A percentile compares a stretch with the other conserved stretches of the same genome.
phyloP scores from a whole-genome alignment of 2,797 vertebrate genomes.

The Cryptoblepharus egeriae region DNA sequence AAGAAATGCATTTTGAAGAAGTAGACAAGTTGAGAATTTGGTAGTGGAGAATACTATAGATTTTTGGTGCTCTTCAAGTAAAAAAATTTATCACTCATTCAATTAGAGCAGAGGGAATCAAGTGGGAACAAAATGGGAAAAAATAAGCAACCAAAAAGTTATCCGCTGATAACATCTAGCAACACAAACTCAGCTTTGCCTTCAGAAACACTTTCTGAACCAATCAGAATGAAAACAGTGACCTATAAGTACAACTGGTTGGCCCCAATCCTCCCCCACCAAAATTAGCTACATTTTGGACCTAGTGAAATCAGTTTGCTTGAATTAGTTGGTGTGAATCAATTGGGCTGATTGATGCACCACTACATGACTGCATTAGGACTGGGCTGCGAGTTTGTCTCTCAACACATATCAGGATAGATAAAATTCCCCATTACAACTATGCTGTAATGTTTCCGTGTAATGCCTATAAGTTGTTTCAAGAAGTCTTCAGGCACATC shows the following conservation, averaged over 20 bases:
- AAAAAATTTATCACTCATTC: conserved; percentile 18
- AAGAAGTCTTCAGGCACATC: too few relatives aligned
- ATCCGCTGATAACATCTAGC: neutral
- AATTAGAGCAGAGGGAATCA: neutral
- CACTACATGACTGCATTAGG: too few relatives aligned
- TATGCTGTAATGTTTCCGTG: too few relatives aligned
- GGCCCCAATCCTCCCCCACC: neutral
- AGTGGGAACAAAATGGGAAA: neutral
- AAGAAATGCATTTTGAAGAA: conserved; percentile 8
- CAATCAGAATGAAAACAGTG: neutral
- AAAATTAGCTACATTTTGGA: neutral
- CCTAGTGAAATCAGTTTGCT: neutral
- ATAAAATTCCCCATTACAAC: too few relatives aligned
- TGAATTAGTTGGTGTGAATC: neutral
- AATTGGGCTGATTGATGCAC: neutral
- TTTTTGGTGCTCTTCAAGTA: conserved; percentile 7
- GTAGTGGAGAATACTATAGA: neutral
- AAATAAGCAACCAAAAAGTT: neutral
- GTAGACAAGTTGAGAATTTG: conserved; percentile 4
- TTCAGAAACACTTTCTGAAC: neutral
- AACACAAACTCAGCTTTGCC: neutral
- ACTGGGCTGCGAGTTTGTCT: too few relatives aligned
- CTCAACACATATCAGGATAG: too few relatives aligned
- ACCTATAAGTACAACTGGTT: neutral
- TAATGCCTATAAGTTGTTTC: too few relatives aligned